phyloP scores from a whole-genome alignment of 2,797 vertebrate species.

The Scolopax rusticola region DNA sequence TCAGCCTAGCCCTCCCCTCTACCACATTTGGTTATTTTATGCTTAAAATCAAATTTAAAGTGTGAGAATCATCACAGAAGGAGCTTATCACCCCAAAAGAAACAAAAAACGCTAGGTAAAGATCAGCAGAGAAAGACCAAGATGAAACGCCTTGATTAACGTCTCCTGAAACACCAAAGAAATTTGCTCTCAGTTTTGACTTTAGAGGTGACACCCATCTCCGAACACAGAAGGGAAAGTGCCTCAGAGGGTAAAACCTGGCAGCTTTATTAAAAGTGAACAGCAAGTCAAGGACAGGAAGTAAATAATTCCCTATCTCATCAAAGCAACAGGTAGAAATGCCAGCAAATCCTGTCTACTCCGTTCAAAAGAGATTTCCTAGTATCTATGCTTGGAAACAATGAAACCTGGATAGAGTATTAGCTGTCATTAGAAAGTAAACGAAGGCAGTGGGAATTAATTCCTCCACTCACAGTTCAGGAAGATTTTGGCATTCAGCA shows the following conservation, averaged over 20 bases:
- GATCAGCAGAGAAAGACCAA: not conserved
- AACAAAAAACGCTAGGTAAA: not conserved
- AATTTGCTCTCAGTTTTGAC: not conserved
- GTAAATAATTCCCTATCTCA: not conserved
- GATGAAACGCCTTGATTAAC: not conserved
- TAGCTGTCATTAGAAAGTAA: conserved; percentile 57
- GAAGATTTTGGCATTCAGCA: conserved; percentile 46
- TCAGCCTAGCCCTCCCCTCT: not conserved
- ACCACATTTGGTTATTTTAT: not conserved
- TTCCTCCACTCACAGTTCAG: conserved; percentile 43
- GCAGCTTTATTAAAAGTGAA: not conserved
- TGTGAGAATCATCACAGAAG: not conserved
- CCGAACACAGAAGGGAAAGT: not conserved
- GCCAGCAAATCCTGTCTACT: conserved; percentile 19
- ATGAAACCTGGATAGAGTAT: conserved; percentile 28
- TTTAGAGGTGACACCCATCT: not conserved
- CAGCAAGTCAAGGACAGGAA: not conserved
- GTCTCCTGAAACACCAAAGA: not conserved
- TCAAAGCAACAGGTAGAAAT: conserved; percentile 40
- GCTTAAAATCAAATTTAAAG: not conserved
- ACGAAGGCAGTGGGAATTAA: conserved; percentile 32
- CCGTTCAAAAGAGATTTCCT: conserved; percentile 1
- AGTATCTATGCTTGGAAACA: conserved; percentile 40
- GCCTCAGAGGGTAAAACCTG: not conserved
- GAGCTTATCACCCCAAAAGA: not conserved